Base-by-base conservation (phyloP, 2,797 vertebrate species). In the Aphelocoma californica region DNA sequence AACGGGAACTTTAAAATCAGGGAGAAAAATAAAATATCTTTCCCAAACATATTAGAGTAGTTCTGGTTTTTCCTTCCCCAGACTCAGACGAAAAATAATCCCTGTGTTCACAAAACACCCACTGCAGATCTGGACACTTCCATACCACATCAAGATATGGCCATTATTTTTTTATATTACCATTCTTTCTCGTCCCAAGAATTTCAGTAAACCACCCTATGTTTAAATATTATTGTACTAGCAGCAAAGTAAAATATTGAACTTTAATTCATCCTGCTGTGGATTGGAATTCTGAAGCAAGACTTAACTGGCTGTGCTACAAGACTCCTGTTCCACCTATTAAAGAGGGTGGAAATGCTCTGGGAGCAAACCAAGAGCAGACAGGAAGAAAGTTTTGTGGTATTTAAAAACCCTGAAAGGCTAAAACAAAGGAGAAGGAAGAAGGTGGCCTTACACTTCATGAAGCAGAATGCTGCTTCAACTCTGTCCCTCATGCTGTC, bases 151-250 rank as follows among this genome's bases (percentile, higher is more conserved):
- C 47, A 88, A 95, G 77, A 81, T 25, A 53, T 0, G 8, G 40
- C 26, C 21, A 4, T 56, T 66, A 36, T 38, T 82, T 81, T 79
- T 72, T 82, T 23, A 26, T 77, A 88, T 56, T 72, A 51, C 28
- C 20, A 75, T 58, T 69, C 58, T 62, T 88, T 64, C 40, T 50
- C 2, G 0, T 88, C 34, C 47, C 61, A 88, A 78, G 58, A 83
- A 90, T 79, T 86, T 86, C 57, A 83, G 65, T 58, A 78, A 89
- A 83, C 47, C 61, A 92, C 51, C n/a, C 42, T 34, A 71, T 72
- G 23, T 65, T 96, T 93, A 95, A 94, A 95, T 74, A 86, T 50
- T 85, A 81, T 74, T 90, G 56, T 29, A 74, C 28, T 29, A 65
- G 44, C 42, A 88, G 58, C 21, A 83, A 85, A 93, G 38, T 40